Conservation (phyloP, 2,797 vertebrate genomes). For the Schizopygopsis malacanthus region DNA sequence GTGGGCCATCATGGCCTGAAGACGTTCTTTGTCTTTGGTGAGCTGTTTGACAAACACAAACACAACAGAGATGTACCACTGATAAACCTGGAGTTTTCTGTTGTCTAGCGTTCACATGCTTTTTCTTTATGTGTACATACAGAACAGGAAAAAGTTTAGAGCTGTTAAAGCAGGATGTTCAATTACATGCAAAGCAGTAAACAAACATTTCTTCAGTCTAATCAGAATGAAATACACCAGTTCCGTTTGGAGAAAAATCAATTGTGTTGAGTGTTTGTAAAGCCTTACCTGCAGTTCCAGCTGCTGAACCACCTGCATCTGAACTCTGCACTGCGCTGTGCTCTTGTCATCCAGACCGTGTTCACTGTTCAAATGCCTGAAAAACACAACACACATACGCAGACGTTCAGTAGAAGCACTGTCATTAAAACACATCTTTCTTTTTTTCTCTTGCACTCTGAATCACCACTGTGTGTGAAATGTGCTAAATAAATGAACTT, state of each 20-base stretch:
- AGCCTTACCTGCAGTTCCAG: slow-evolving; percentile 93
- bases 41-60: slow-evolving; percentile 77
- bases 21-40: slow-evolving; percentile 97
- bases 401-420: not conserved
- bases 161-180: slow-evolving; percentile 35
- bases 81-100: not conserved
- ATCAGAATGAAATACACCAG: not conserved
- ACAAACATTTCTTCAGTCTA: slow-evolving; percentile 16
- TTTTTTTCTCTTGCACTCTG: not conserved
- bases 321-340: slow-evolving; percentile 97
- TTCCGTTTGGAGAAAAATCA: not conserved
- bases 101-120: not conserved
- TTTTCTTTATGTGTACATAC: slow-evolving; percentile 14
- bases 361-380: slow-evolving; percentile 97
- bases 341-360: slow-evolving; percentile 98
- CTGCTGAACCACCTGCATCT: slow-evolving; percentile 99
- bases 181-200: slow-evolving; percentile 28
- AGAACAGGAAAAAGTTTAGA: slow-evolving; percentile 33
- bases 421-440: not conserved
- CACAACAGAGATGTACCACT: not conserved
- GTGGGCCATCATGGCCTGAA: slow-evolving; percentile 99
- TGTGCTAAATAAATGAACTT: not conserved
- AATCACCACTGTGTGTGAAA: not conserved
- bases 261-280: not conserved
- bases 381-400: slow-evolving; percentile 61